Conservation (phyloP, 2,888 invertebrate species). For the Macaria liturata region DNA sequence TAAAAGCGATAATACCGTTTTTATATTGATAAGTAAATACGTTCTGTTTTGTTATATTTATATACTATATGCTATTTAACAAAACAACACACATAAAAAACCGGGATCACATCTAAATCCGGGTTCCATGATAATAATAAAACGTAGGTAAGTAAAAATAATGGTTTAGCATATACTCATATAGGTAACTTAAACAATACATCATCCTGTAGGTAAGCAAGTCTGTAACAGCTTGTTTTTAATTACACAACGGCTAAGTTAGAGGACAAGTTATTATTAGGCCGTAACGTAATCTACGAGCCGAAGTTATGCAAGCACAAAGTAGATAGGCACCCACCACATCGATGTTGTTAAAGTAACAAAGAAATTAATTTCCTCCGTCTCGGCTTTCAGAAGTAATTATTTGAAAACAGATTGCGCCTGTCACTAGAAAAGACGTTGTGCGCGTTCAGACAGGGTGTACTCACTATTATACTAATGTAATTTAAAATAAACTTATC, state of each 20-base stretch:
- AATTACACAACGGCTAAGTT: slow-evolving; percentile 17
- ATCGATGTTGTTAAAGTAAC: slow-evolving; percentile 63
- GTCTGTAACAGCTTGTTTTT: slow-evolving; percentile 2
- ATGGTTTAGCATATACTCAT: too few species aligned
- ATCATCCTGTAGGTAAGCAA: not conserved
- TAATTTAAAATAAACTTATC: not conserved
- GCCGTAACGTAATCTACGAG: slow-evolving; percentile 26
- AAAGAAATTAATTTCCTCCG: slow-evolving; percentile 74
- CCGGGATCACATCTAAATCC: too few species aligned
- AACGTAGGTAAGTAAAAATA: too few species aligned
- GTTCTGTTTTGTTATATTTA: too few species aligned
- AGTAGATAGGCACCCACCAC: slow-evolving; percentile 40
- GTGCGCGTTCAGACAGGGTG: slow-evolving; percentile 48
- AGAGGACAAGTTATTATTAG: slow-evolving; percentile 26
- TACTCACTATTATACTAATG: not conserved
- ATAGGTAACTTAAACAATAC: too few species aligned
- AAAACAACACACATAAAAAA: too few species aligned
- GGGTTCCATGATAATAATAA: too few species aligned
- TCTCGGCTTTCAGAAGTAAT: slow-evolving; percentile 76
- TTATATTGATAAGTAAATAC: too few species aligned
- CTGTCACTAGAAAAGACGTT: slow-evolving; percentile 60
- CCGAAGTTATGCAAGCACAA: slow-evolving; percentile 35
- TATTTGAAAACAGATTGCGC: slow-evolving; percentile 78
- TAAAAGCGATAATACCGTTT: too few species aligned
- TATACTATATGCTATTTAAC: too few species aligned